These are phyloP conservation scores for Cerceris rybyensis DNA, from an alignment of 2,888 invertebrate species.

Conservation along the genomic window DNA sequence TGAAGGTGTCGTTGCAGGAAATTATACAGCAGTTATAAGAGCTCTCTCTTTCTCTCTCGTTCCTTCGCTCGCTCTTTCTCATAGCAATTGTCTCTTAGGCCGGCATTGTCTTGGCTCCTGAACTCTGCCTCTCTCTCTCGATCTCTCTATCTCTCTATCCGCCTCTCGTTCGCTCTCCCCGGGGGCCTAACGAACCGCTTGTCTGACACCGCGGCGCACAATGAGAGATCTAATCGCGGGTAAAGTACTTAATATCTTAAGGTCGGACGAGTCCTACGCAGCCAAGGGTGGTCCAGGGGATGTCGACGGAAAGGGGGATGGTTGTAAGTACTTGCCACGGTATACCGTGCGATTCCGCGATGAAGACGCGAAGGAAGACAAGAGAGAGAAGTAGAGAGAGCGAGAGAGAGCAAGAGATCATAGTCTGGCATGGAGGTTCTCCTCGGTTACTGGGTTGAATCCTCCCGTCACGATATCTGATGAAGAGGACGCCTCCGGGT, in stretches of 20 bases:
- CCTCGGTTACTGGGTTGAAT: slow-evolving; percentile 58
- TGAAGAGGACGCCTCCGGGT: slow-evolving; percentile 75
- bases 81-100: slow-evolving; percentile 80
- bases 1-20: slow-evolving; percentile 82
- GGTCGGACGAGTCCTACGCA: slow-evolving; percentile 72
- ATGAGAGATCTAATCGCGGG: slow-evolving; percentile 82
- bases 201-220: slow-evolving; percentile 80
- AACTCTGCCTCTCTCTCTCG: slow-evolving; percentile 51
- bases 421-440: slow-evolving; percentile 34
- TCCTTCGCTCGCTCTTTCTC: too few species aligned
- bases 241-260: slow-evolving; percentile 82
- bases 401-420: slow-evolving; percentile 44
- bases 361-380: slow-evolving; percentile 37
- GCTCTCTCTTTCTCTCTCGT: slow-evolving; percentile 35
- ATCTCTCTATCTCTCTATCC: slow-evolving; percentile 27
- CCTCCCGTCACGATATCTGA: slow-evolving; percentile 75
- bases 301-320: slow-evolving; percentile 28
- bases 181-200: slow-evolving; percentile 76
- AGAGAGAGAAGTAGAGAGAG: slow-evolving; percentile 47
- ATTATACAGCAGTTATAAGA: slow-evolving; percentile 82
- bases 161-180: slow-evolving; percentile 38
- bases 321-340: slow-evolving; percentile 37
- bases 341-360: slow-evolving; percentile 27
- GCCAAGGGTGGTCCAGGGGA: slow-evolving; percentile 44
- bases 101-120: slow-evolving; percentile 74